These are phyloP conservation scores for Ophioderma brevispina DNA, from an alignment of 35 echinoderm and acorn worm genomes.

Conservation along the genomic window DNA sequence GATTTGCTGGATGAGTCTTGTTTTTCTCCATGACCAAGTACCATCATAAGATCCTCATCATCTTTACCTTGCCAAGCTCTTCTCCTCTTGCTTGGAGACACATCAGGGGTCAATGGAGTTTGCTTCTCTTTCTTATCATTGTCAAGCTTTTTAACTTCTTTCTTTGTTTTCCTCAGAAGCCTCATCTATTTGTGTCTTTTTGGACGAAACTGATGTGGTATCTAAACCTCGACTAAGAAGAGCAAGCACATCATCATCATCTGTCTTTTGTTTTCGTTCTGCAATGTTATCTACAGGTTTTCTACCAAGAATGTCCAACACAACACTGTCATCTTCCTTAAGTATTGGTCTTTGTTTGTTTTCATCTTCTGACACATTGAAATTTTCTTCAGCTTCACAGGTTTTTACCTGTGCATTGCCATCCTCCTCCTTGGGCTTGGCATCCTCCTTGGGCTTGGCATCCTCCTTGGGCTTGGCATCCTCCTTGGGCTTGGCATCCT, in stretches of 20 bases:
- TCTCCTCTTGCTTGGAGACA: not conserved
- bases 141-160: not conserved
- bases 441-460: conserved; percentile 18
- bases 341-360: not conserved
- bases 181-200: not conserved
- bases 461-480: not conserved
- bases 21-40: not conserved
- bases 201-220: not conserved
- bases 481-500: conserved; percentile 1
- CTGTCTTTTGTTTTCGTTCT: not conserved
- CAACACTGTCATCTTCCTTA: conserved; percentile 14
- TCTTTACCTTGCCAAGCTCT: not conserved
- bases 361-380: not conserved
- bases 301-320: not conserved
- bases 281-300: not conserved
- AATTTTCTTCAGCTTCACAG: not conserved
- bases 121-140: too few relatives aligned
- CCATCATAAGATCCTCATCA: not conserved
- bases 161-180: not conserved
- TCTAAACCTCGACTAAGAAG: conserved; percentile 25
- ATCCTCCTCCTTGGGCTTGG: conserved; percentile 26
- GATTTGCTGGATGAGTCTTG: too few relatives aligned
- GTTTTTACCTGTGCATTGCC: not conserved
- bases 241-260: conserved; percentile 26
- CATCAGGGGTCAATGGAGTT: not conserved